Conservation (phyloP, 2,888 invertebrate species). For the Trachelus iudaicus region DNA sequence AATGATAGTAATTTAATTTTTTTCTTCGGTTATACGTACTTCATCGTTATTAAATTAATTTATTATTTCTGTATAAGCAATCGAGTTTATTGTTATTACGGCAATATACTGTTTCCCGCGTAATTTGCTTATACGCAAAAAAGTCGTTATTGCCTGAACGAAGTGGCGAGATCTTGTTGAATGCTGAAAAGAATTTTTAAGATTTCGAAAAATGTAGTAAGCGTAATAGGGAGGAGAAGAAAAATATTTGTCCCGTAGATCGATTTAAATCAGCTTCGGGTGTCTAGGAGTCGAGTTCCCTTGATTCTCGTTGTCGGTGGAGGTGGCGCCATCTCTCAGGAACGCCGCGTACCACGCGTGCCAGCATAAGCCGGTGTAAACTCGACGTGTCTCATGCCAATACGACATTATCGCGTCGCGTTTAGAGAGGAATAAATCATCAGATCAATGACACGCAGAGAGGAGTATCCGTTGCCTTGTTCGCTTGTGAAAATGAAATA, state of each 20-base stretch:
- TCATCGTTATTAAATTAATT: neutral
- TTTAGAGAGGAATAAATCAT: neutral
- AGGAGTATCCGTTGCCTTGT: neutral
- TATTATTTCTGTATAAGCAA: neutral
- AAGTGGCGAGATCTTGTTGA: neutral
- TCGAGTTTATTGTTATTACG: neutral
- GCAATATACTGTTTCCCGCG: neutral
- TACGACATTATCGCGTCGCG: neutral
- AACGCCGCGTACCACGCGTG: neutral
- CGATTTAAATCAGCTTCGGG: neutral
- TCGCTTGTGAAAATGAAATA: neutral
- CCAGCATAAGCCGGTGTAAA: neutral
- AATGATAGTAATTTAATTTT: neutral
- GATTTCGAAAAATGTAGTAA: neutral
- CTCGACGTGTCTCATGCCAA: neutral
- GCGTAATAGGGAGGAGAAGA: neutral
- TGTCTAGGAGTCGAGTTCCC: neutral
- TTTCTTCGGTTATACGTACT: neutral
- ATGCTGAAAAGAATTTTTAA: neutral
- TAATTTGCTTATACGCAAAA: neutral
- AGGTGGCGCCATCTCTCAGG: slow-evolving; percentile 1
- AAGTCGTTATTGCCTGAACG: neutral
- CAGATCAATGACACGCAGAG: neutral
- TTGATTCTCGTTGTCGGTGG: neutral
- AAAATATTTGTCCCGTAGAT: neutral